Percentiles rank a stretch among this genome's conserved stretches.
Conservation (phyloP, 2,113 vertebrate genomes). For the Salvelinus namaycush region DNA sequence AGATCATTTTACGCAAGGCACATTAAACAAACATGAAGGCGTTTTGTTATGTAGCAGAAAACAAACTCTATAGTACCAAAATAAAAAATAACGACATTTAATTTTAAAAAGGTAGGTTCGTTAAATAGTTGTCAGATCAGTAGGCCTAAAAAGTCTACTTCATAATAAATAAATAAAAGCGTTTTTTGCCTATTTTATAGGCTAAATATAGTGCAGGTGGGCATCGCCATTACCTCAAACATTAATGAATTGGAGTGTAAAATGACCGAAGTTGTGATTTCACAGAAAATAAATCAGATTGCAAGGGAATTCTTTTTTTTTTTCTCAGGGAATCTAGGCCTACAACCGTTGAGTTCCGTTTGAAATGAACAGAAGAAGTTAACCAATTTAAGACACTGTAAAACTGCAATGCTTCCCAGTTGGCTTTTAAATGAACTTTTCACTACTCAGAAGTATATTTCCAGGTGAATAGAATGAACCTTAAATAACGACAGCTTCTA, state of each 20-base stretch:
- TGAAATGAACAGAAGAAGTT: no score
- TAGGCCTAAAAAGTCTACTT: not conserved
- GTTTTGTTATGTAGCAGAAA: no score
- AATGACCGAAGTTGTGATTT: not conserved
- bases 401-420: not conserved
- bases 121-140: no score
- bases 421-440: not conserved
- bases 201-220: not conserved
- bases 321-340: no score
- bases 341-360: no score
- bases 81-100: no score
- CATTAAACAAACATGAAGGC: no score
- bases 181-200: not conserved
- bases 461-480: not conserved
- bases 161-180: not conserved
- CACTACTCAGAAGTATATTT: not conserved
- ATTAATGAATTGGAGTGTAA: not conserved
- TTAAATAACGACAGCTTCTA: not conserved
- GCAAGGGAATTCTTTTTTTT: not conserved
- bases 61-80: no score
- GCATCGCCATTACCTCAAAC: not conserved
- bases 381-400: not conserved
- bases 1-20: no score
- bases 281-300: not conserved
- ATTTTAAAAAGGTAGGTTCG: no score